Evolutionary conservation across 37 sponge, comb jelly and placozoan genomes (phyloP).

Genomic region (Agelas oroides): DNA sequence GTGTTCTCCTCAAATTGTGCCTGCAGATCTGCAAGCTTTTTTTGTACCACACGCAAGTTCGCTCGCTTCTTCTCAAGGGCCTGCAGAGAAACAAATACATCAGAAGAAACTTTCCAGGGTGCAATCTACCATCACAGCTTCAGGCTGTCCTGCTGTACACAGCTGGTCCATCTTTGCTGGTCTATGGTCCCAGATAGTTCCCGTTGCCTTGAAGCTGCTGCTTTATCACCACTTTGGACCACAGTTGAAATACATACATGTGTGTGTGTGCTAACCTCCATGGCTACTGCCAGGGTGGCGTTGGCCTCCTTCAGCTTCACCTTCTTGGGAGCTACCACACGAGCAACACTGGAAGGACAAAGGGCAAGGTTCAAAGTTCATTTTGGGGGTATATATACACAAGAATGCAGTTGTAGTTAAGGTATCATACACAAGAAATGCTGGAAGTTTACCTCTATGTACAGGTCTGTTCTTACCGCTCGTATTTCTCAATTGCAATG

Average conservation of each 20-base stretch:
- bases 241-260: no score
- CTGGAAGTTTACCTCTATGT: no score
- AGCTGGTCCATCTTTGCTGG: no score
- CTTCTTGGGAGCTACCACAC: constrained; percentile 98
- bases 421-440: no score
- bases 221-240: no score
- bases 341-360: constrained; percentile 75
- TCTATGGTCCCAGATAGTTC: no score
- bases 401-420: no score
- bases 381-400: neutral
- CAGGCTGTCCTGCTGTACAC: no score
- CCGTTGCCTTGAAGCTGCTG: no score
- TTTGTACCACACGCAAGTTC: constrained; percentile 83
- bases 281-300: constrained; percentile 88
- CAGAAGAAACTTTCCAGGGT: neutral
- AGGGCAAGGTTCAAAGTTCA: neutral
- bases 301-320: constrained; percentile 89
- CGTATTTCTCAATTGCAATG: constrained; percentile 94
- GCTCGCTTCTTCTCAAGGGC: constrained; percentile 86
- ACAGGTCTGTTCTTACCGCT: constrained; percentile 79
- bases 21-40: constrained; percentile 89
- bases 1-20: constrained; percentile 91
- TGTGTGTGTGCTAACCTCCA: constrained; percentile 55
- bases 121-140: no score
- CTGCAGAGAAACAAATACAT: constrained; percentile 10